phyloP scores from a whole-genome alignment of 1,140 invertebrate species.

The Penaeus vannamei region DNA sequence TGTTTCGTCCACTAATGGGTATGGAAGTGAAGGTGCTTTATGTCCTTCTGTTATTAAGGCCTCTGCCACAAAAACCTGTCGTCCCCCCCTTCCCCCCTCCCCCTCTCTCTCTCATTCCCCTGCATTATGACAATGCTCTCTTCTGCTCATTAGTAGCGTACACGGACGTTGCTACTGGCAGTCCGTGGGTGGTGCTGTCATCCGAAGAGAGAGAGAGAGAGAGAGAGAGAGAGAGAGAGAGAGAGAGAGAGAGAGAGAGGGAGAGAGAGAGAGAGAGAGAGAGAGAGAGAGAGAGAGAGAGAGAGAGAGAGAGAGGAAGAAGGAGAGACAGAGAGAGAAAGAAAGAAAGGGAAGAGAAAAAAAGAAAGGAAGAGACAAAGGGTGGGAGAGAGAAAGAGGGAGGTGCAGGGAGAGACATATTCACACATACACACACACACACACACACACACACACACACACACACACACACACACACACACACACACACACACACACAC shows the following conservation, averaged over 20 bases:
- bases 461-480: too few relatives aligned
- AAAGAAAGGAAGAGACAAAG: conserved; percentile 25
- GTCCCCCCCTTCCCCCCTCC: not conserved
- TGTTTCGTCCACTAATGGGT: too few relatives aligned
- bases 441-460: too few relatives aligned
- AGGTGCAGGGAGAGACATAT: too few relatives aligned
- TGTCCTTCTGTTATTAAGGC: not conserved
- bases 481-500: too few relatives aligned
- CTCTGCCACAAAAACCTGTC: not conserved
- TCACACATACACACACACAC: too few relatives aligned
- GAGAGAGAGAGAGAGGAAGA: not conserved
- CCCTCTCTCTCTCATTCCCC: conserved; percentile 25
- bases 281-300: not conserved
- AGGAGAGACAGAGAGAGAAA: not conserved
- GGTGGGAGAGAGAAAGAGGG: not conserved
- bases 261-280: not conserved
- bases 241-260: conserved; percentile 5
- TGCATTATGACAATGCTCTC: not conserved
- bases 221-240: conserved; percentile 35
- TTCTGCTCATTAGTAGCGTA: too few relatives aligned
- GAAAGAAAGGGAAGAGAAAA: too few relatives aligned
- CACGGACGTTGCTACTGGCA: too few relatives aligned
- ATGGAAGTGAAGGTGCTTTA: not conserved
- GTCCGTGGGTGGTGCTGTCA: too few relatives aligned
- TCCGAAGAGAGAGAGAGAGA: conserved; percentile 26